Base-by-base conservation (phyloP, 2,113 vertebrate species). In the Gavialis gangeticus region DNA sequence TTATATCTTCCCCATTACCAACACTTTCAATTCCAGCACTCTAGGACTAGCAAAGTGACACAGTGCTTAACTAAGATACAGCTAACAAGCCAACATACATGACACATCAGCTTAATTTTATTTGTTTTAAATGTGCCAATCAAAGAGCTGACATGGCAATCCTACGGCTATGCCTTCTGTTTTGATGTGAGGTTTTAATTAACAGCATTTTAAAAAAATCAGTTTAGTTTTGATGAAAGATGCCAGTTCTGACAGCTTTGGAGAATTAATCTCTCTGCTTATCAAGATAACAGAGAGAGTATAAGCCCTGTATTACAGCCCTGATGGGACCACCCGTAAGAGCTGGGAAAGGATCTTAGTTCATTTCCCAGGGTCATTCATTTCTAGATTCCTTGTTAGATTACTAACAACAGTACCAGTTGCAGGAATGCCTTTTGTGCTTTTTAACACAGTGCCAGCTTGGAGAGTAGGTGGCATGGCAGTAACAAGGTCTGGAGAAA, bases 161-260 rank as follows among this genome's bases (percentile, higher is more conserved):
- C 86, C 54, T 58, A 55, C 1, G 28, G 69, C 28, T 28, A 5
- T 62, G 59, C 60, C 60, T 95, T 81, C 62, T 92, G 21, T n/a
- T 85, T 92, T 78, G 75, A 22, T 12, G 13, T 60, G 69, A 88
- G 58, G 77, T 76, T 2, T 10, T 91, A 66, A 78, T 91, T 87
- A 91, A 88, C 91, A 79, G 46, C 12, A 22, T 93, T 63, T 56
- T n/a, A 54, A 84, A 87, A 77, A 89, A 89, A 73, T 67, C 81
- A 87, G 64, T 69, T 79, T 93, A 24, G 12, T 11, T n/a, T 60
- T 90, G 85, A 89, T 84, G 85, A 92, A 88, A 93, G 92, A 54
- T 22, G 30, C 83, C 59, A 55, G 21, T 58, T 85, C 88, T 93
- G 66, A 71, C 60, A 84, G 76, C 85, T 73, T 56, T 4, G 1